Percentiles rank a stretch among this genome's conserved stretches.
Evolutionary conservation across 2,797 vertebrate species (phyloP).

Genomic region (Aphelocoma californica): DNA sequence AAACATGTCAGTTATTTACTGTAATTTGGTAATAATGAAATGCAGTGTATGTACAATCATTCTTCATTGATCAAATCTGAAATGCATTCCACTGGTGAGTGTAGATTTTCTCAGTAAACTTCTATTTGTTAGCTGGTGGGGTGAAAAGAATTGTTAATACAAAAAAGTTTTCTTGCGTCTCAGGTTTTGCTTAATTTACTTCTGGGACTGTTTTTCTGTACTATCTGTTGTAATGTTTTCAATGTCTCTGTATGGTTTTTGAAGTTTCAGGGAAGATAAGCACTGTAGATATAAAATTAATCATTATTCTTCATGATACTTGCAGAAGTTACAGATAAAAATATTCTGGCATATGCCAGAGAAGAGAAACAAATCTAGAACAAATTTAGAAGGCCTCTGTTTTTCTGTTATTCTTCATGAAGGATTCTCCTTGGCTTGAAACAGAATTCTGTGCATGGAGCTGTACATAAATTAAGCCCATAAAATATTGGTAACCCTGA

Average conservation of each 20-base stretch:
- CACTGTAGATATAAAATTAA: slow-evolving; percentile 14
- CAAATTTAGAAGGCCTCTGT: neutral
- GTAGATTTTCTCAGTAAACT: slow-evolving; percentile 4
- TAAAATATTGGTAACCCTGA: neutral
- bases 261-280: neutral
- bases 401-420: neutral
- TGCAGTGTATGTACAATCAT: neutral
- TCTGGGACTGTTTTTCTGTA: neutral
- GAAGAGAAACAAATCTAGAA: neutral
- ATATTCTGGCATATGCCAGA: neutral
- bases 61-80: neutral
- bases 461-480: neutral
- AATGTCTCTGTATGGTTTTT: neutral
- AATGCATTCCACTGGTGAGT: neutral
- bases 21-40: neutral
- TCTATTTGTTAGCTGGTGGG: neutral
- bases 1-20: neutral
- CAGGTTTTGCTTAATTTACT: slow-evolving; percentile 24
- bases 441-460: neutral
- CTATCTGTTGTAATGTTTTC: slow-evolving; percentile 20
- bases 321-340: neutral
- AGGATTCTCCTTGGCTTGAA: neutral
- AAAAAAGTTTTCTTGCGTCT: neutral
- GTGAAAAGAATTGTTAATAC: neutral
- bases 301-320: slow-evolving; percentile 8